These are phyloP conservation scores for Arion vulgaris DNA, from an alignment of 1,140 invertebrate genomes.

Conservation along the genomic window DNA sequence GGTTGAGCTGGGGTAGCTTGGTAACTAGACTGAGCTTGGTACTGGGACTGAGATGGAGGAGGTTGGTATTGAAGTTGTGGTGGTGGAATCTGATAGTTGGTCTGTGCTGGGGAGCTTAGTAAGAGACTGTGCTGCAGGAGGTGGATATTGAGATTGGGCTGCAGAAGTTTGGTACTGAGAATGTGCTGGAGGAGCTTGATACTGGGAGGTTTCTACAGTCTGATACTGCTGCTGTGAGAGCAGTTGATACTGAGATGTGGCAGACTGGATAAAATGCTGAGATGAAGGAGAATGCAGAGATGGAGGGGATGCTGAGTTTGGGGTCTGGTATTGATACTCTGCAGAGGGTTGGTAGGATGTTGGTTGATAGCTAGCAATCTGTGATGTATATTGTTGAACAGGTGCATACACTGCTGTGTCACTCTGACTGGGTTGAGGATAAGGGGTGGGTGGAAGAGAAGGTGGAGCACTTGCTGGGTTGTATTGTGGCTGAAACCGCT, in stretches of 20 bases:
- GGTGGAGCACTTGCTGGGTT: not conserved
- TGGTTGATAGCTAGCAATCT: not conserved
- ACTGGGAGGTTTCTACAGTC: too few species aligned
- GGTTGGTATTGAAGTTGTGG: not conserved
- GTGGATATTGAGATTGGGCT: too few species aligned
- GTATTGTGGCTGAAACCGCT: not conserved
- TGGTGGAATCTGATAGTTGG: constrained; percentile 9
- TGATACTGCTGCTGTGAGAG: not conserved
- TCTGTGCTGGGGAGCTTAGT: constrained; percentile 1
- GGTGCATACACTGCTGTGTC: not conserved
- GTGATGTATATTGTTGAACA: not conserved
- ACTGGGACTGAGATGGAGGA: not conserved
- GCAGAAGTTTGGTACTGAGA: too few species aligned
- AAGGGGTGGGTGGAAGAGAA: not conserved
- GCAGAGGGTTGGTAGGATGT: not conserved
- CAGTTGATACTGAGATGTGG: not conserved
- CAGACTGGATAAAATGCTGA: not conserved
- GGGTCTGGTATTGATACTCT: not conserved
- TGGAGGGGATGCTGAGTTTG: not conserved
- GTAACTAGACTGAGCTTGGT: not conserved
- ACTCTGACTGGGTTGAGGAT: constrained; percentile 3
- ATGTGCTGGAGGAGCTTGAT: not conserved
- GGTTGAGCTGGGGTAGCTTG: not conserved
- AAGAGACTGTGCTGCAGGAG: too few species aligned
- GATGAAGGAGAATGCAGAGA: too few species aligned